Conservation (phyloP, 2,797 vertebrate genomes). For the Dromococcyx pavoninus region DNA sequence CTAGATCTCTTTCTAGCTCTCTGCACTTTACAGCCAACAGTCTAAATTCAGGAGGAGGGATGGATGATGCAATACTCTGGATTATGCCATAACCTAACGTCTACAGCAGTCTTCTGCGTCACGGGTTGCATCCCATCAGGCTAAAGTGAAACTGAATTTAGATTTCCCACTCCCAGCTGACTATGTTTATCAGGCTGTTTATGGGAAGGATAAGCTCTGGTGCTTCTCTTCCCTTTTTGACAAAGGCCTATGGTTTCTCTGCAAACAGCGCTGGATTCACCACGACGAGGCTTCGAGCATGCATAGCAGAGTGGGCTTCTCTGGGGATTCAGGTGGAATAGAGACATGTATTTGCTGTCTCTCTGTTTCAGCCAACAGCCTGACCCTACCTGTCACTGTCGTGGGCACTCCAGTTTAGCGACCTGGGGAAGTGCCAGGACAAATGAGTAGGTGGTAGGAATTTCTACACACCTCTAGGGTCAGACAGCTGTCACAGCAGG, state of each 20-base stretch:
- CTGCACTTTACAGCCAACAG: neutral
- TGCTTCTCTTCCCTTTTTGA: neutral
- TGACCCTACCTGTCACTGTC: neutral
- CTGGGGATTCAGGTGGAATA: neutral
- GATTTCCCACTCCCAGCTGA: neutral
- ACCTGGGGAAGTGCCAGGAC: neutral
- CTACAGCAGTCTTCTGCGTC: neutral
- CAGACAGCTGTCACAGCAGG: neutral
- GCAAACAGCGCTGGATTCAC: neutral
- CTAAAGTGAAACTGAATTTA: neutral
- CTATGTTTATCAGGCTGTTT: neutral
- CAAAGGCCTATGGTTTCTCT: neutral
- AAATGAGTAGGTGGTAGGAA: neutral
- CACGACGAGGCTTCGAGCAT: rapidly evolving
- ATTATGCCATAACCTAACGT: neutral
- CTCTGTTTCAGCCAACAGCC: neutral
- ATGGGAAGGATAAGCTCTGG: neutral
- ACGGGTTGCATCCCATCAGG: neutral
- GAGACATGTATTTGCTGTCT: neutral
- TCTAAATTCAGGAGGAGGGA: neutral
- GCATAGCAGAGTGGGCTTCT: neutral
- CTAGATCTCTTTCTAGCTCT: neutral
- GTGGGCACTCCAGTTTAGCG: neutral
- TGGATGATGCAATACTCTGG: neutral
- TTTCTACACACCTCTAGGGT: neutral